phyloP scores from a whole-genome alignment of 2,113 vertebrate genomes.

The Romanogobio albipinnatus region DNA sequence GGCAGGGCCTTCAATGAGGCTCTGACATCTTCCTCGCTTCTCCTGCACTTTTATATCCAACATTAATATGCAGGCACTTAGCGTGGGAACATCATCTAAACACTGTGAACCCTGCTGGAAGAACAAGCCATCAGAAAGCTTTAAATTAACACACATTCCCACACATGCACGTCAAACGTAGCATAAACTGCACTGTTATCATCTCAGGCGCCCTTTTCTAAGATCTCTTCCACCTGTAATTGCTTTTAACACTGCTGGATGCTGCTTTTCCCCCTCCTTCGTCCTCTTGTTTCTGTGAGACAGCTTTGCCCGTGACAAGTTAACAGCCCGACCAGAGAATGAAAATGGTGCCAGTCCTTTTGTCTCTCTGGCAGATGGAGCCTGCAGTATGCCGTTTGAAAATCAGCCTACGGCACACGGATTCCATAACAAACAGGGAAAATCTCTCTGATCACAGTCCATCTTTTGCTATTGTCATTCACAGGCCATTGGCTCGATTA shows the following conservation, averaged over 20 bases:
- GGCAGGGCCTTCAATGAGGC: not conserved
- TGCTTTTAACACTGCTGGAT: constrained; percentile 11
- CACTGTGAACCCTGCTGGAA: constrained; percentile 13
- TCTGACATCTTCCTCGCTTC: not conserved
- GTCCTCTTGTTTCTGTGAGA: constrained; percentile 10
- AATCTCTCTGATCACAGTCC: constrained; percentile 59
- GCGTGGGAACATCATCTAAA: constrained; percentile 30
- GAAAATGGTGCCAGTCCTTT: constrained; percentile 63
- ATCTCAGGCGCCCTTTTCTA: not conserved
- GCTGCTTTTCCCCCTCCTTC: not conserved
- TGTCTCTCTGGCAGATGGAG: constrained; percentile 68
- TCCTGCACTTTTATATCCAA: constrained; percentile 1
- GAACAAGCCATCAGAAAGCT: constrained; percentile 23
- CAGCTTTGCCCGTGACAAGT: constrained; percentile 67
- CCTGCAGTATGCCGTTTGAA: constrained; percentile 65
- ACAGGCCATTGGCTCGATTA: constrained; percentile 50
- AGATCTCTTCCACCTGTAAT: constrained; percentile 26
- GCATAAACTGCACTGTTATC: constrained; percentile 10
- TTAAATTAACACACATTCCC: constrained; percentile 7
- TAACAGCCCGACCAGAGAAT: constrained; percentile 64
- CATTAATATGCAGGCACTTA: constrained; percentile 30
- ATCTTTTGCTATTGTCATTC: constrained; percentile 61
- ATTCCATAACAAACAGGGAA: constrained; percentile 65
- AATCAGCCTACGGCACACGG: constrained; percentile 51
- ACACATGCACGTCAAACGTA: not conserved